A percentile compares a stretch with the other conserved stretches of the same genome.
phyloP scores from a whole-genome alignment of 2,888 invertebrate genomes.

The Aradus depressus region DNA sequence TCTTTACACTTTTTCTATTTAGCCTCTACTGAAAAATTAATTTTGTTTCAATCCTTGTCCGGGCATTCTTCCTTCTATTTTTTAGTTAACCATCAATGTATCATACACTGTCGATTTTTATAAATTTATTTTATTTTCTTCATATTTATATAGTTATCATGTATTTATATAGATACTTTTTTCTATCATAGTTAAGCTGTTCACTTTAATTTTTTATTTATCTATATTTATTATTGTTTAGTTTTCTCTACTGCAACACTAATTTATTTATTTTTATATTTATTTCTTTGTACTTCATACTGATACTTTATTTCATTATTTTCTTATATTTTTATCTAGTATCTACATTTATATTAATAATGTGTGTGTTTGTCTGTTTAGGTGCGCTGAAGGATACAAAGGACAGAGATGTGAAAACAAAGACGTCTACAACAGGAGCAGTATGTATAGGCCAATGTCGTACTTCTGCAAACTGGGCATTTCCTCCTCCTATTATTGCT shows the following conservation, averaged over 20 bases:
- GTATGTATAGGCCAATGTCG: slow-evolving; percentile 58
- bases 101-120: no score
- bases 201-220: not conserved
- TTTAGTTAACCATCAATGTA: no score
- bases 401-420: slow-evolving; percentile 71
- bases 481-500: slow-evolving; percentile 66
- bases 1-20: no score
- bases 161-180: no score
- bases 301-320: no score
- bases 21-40: no score
- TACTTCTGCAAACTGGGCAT: slow-evolving; percentile 69
- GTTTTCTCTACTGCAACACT: not conserved
- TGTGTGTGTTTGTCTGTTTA: slow-evolving; percentile 36
- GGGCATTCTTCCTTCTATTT: no score
- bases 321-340: no score
- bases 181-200: not conserved
- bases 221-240: not conserved
- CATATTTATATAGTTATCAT: no score
- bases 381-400: slow-evolving; percentile 69
- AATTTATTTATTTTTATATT: not conserved
- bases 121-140: no score
- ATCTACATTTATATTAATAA: no score
- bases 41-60: no score
- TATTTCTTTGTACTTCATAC: not conserved
- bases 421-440: slow-evolving; percentile 59